Evolutionary conservation across 2,888 invertebrate genomes (phyloP).

Genomic region (Molanna angustata): DNA sequence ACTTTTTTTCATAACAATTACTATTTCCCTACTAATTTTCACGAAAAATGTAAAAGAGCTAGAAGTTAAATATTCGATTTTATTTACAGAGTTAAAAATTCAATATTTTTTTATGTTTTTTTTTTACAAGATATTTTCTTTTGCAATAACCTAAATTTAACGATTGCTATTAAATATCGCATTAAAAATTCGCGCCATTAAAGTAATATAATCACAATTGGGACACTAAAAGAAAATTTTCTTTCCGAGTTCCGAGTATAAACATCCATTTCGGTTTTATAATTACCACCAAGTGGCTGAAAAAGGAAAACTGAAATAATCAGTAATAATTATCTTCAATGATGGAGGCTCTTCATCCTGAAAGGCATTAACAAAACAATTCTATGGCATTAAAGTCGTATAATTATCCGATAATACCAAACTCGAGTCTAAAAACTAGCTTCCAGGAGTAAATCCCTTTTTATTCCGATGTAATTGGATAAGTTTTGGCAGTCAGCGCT

Average conservation of each 20-base stretch:
- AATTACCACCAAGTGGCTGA: constrained; percentile 1
- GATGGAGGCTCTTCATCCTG: constrained; percentile 13
- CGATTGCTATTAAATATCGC: background rate
- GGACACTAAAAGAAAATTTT: constrained; percentile 3
- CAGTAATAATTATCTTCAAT: constrained; percentile 18
- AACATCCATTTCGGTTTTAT: background rate
- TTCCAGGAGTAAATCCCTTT: constrained; percentile 26
- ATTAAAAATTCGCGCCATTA: constrained; percentile 3
- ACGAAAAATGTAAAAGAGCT: no score
- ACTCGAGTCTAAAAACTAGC: constrained; percentile 20
- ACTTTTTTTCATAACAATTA: no score
- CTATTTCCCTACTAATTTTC: no score
- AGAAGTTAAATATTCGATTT: no score
- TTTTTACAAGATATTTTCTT: background rate
- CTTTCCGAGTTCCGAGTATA: background rate
- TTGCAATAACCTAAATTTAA: background rate
- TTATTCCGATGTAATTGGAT: constrained; percentile 32
- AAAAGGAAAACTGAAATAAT: constrained; percentile 13
- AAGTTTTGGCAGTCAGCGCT: constrained; percentile 28
- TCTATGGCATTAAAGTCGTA: constrained; percentile 14
- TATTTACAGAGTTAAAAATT: background rate
- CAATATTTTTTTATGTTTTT: background rate
- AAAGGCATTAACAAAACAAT: constrained; percentile 21
- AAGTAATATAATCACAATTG: constrained; percentile 1
- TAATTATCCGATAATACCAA: constrained; percentile 26